These are phyloP conservation scores for Rafetus swinhoei DNA, from an alignment of 2,113 vertebrate species.

Conservation along the genomic window DNA sequence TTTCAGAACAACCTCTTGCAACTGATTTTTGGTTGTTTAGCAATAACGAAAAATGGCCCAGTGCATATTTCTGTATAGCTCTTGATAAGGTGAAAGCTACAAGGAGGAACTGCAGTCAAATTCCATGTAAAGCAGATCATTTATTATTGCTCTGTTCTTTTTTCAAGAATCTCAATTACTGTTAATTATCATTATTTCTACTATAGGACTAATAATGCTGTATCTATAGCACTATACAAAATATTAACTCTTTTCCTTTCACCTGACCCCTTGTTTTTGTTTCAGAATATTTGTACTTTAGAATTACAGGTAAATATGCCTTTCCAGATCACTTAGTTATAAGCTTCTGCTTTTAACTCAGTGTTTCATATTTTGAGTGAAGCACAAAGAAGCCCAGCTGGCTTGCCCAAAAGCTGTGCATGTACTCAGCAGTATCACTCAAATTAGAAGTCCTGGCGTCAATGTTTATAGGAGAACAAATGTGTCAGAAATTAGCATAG, in stretches of 20 bases:
- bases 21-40: not conserved
- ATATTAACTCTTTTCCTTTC: not conserved
- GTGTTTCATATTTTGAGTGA: not conserved
- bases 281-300: not conserved
- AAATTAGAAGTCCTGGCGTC: rapidly evolving
- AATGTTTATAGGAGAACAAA: rapidly evolving
- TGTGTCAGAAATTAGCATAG: not conserved
- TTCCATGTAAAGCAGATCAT: not conserved
- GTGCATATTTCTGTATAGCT: not conserved
- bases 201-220: not conserved
- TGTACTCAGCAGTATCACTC: not conserved
- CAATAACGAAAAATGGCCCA: not conserved
- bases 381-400: not conserved
- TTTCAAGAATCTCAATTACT: slow-evolving; percentile 40
- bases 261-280: not conserved
- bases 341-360: not conserved
- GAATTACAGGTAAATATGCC: not conserved
- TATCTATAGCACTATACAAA: rapidly evolving
- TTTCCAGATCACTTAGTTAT: rapidly evolving
- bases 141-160: not conserved
- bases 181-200: not conserved
- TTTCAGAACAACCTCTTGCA: not conserved
- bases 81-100: not conserved
- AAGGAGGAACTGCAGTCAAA: not conserved
- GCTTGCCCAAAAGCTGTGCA: not conserved